Evolutionary conservation across 37 sponge, comb jelly and placozoan genomes (phyloP), one percentile per base, ranked within the genome.

Genomic region (Agelas oroides): DNA sequence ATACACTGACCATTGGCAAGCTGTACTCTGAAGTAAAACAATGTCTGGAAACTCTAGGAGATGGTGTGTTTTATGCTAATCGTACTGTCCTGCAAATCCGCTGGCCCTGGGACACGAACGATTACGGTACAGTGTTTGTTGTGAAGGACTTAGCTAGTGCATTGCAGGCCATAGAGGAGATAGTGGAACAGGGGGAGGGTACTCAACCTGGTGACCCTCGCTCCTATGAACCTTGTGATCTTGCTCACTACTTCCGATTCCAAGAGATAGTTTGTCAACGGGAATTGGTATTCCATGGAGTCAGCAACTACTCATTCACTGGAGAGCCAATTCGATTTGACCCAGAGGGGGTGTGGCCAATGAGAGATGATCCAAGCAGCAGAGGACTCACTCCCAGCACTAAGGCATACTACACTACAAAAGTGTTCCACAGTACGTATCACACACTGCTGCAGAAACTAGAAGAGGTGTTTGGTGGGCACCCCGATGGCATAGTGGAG

Each of bases 111-210:
- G 6, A 8, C 8, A 46, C 46, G 6, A 46, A 46, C 8, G 8
- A 46, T 8, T 46, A 46, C 8, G 46, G 46, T 46, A 46, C 6
- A 46, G 46, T 46, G 46, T 46, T 46, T 46, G 46, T 46, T 46
- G 46, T 46, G 46, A 46, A 8, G 46, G 46, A 46, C 46, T 46
- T 46, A 46, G 46, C 46, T 46, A 8, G 46, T 46, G 46, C 90
- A 33, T 20, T 46, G 24, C 23, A 16, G 31, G 90, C 73, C 27
- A 85, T 90, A 27, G 0, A 40, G 11, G 56, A 59, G 28, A 78
- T 90, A 13, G 33, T 58, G n/a, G 86, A 90, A 59, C 90, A 90
- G 28, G 90, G 90, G 16, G 90, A 90, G 79, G 90, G 90, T n/a
- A 59, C 80, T 41, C 36, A 52, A 17, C 73, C 65, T 27, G 14